Evolutionary conservation across 2,888 invertebrate species (phyloP).

Genomic region (Andrena minutula): DNA sequence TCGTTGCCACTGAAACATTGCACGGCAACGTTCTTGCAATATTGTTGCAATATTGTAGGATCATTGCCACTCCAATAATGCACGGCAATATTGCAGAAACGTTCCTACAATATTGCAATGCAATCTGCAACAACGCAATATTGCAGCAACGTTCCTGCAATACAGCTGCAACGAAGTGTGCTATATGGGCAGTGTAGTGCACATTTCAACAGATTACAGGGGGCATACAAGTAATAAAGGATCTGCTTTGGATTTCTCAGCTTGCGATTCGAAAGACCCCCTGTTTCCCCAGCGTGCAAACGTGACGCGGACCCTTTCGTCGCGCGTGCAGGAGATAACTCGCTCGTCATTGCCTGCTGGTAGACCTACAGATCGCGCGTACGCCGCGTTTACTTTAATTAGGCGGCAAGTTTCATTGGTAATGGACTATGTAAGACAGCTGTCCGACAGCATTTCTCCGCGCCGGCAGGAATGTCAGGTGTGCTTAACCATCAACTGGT

Average conservation of each 20-base stretch:
- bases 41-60: too few relatives aligned
- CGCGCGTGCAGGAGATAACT: background rate
- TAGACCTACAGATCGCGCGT: constrained; percentile 14
- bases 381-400: constrained; percentile 40
- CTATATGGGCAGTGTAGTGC: background rate
- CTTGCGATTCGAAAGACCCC: too few relatives aligned
- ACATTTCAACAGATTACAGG: background rate
- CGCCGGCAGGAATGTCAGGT: constrained; percentile 72
- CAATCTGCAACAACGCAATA: too few relatives aligned
- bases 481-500: constrained; percentile 73
- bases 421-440: constrained; percentile 44
- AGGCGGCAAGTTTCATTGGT: constrained; percentile 44
- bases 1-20: too few relatives aligned
- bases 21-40: too few relatives aligned
- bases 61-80: too few relatives aligned
- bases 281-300: too few relatives aligned
- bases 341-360: background rate
- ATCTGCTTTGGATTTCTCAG: background rate
- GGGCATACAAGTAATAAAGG: background rate
- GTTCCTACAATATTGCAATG: too few relatives aligned
- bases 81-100: too few relatives aligned
- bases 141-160: too few relatives aligned
- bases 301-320: background rate
- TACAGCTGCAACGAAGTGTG: too few relatives aligned
- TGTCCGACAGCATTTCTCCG: constrained; percentile 57